Conservation (phyloP, 2,888 invertebrate species). For the Heliconius erato region DNA sequence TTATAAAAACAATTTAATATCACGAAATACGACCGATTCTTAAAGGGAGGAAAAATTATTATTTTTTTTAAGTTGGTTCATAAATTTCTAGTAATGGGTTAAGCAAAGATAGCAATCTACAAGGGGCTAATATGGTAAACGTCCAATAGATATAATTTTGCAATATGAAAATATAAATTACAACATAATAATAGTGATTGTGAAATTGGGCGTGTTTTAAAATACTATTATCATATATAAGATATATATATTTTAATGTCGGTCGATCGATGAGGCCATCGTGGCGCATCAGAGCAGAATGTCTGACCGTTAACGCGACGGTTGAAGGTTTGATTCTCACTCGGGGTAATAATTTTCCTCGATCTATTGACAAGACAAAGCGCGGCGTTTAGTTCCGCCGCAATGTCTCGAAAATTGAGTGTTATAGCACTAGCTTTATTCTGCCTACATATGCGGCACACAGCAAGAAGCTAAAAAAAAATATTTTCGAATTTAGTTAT, state of each 20-base stretch:
- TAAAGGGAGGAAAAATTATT: constrained; percentile 8
- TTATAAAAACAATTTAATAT: constrained; percentile 25
- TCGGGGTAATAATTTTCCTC: not conserved
- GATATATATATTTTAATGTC: not conserved
- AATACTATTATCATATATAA: too few relatives aligned
- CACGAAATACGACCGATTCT: not conserved
- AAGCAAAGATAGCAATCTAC: constrained; percentile 2
- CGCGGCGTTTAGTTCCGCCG: not conserved
- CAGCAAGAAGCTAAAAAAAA: not conserved
- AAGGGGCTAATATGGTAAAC: not conserved
- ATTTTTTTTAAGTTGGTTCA: not conserved
- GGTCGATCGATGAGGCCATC: not conserved
- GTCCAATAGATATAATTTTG: not conserved
- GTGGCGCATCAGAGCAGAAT: not conserved
- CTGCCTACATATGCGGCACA: too few relatives aligned
- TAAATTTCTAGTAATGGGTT: constrained; percentile 23
- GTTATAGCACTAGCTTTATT: too few relatives aligned
- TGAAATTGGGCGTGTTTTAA: too few relatives aligned
- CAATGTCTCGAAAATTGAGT: too few relatives aligned
- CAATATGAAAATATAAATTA: not conserved
- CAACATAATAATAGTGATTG: not conserved
- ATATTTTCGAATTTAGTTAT: too few relatives aligned
- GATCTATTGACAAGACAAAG: not conserved
- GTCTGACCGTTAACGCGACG: not conserved
- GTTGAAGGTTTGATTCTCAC: not conserved